Conservation (phyloP, 2,888 invertebrate genomes). For the Bugula neritina region DNA sequence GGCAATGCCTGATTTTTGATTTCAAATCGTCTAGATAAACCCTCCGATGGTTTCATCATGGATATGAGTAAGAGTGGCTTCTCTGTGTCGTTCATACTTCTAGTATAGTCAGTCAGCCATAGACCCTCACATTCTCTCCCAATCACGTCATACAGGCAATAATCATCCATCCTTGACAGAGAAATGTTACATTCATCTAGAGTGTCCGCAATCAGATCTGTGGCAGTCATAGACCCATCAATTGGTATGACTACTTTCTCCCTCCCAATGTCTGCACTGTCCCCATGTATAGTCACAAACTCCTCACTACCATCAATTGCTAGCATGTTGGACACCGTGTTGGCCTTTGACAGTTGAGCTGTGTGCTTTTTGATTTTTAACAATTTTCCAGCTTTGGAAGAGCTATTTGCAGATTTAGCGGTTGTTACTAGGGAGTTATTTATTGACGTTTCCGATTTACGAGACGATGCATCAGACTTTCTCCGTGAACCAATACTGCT, state of each 20-base stretch:
- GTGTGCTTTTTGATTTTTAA: conserved; percentile 1
- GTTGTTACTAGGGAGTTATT: neutral
- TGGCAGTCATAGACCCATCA: conserved; percentile 33
- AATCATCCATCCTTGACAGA: conserved; percentile 34
- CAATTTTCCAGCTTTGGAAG: neutral
- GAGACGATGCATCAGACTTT: neutral
- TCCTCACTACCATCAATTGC: conserved; percentile 19
- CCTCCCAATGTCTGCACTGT: neutral
- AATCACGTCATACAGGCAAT: conserved; percentile 45
- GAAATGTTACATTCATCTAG: conserved; percentile 43
- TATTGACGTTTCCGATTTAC: neutral
- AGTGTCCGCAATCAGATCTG: conserved; percentile 45
- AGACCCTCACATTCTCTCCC: conserved; percentile 33
- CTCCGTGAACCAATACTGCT: conserved; percentile 6
- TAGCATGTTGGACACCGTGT: conserved; percentile 9
- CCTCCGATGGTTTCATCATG: conserved; percentile 47
- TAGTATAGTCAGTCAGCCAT: conserved; percentile 40
- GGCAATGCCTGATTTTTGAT: conserved; percentile 29
- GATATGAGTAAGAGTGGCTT: conserved; percentile 43
- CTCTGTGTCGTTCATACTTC: conserved; percentile 41
- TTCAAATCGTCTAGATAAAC: conserved; percentile 44
- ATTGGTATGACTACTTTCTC: neutral
- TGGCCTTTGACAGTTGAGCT: neutral
- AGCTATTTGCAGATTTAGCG: neutral
- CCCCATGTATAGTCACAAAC: conserved; percentile 12